Conservation (phyloP, 1,140 invertebrate species). For the Platyura marginata region DNA sequence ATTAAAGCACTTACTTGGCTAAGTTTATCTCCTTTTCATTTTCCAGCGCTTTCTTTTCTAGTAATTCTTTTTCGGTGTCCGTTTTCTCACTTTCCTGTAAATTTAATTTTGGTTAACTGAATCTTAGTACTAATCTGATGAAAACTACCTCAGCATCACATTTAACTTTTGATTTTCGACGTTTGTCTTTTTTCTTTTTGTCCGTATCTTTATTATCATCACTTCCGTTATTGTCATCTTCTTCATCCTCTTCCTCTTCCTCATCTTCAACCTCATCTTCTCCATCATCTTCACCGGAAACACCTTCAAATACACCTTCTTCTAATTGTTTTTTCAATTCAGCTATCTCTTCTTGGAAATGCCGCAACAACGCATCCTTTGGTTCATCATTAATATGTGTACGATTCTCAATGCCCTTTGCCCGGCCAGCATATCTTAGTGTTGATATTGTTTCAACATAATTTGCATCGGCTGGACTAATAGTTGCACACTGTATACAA, state of each 20-base stretch:
- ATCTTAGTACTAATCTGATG: no score
- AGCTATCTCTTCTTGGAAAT: slow-evolving; percentile 95
- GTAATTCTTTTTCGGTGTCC: slow-evolving; percentile 40
- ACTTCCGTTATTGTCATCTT: slow-evolving; percentile 25
- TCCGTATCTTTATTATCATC: slow-evolving; percentile 29
- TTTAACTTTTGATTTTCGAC: slow-evolving; percentile 24
- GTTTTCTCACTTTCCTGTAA: slow-evolving; percentile 27
- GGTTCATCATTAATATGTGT: slow-evolving; percentile 96
- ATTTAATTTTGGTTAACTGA: no score
- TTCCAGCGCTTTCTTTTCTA: slow-evolving; percentile 33
- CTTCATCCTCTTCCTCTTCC: slow-evolving; percentile 20
- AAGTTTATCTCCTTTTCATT: slow-evolving; percentile 34
- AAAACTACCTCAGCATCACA: slow-evolving; percentile 28
- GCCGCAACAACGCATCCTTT: slow-evolving; percentile 85
- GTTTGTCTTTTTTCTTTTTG: slow-evolving; percentile 29
- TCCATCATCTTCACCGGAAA: slow-evolving; percentile 10
- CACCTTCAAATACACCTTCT: slow-evolving; percentile 22
- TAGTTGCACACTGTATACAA: slow-evolving; percentile 50
- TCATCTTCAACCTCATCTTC: slow-evolving; percentile 15
- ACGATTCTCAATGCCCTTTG: slow-evolving; percentile 94
- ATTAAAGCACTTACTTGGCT: slow-evolving; percentile 25
- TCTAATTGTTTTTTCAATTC: slow-evolving; percentile 73
- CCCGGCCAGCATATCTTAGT: slow-evolving; percentile 87
- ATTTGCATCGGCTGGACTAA: slow-evolving; percentile 90
- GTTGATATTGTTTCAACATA: slow-evolving; percentile 97